A percentile compares a stretch with the other conserved stretches of the same genome.
These are phyloP conservation scores for Potorous gilbertii DNA, from an alignment of 2,797 vertebrate genomes.

Conservation along the genomic window DNA sequence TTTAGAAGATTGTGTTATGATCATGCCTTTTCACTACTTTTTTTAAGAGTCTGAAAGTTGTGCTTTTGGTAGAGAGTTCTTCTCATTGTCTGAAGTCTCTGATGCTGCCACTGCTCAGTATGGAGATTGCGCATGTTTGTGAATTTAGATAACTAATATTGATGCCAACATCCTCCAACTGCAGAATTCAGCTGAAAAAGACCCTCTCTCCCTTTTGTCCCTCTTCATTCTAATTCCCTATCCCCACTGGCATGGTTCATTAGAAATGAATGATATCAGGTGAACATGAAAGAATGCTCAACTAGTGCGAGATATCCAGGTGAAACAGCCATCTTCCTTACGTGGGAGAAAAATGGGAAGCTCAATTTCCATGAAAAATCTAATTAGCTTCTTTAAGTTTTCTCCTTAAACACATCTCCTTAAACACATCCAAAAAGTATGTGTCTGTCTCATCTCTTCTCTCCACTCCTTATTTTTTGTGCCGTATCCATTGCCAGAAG, in stretches of 20 bases:
- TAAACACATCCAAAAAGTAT: slow-evolving; percentile 15
- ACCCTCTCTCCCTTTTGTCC: slow-evolving; percentile 47
- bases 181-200: slow-evolving; percentile 42
- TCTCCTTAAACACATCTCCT: too few species aligned
- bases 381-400: slow-evolving; percentile 45
- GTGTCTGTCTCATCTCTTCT: slow-evolving; percentile 6
- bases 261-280: slow-evolving; percentile 53
- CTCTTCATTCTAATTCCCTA: neutral
- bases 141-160: slow-evolving; percentile 49
- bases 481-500: neutral
- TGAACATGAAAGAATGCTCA: slow-evolving; percentile 24
- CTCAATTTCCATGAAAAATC: slow-evolving; percentile 36
- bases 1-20: neutral
- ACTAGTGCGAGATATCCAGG: neutral
- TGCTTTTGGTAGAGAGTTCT: neutral
- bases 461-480: slow-evolving; percentile 13
- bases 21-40: slow-evolving; percentile 57
- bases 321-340: slow-evolving; percentile 10
- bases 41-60: slow-evolving; percentile 18
- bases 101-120: neutral
- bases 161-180: neutral
- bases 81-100: slow-evolving; percentile 46
- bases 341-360: slow-evolving; percentile 29
- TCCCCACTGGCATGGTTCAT: slow-evolving; percentile 26
- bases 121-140: slow-evolving; percentile 21